Conservation (phyloP, 2,797 vertebrate genomes). For the Microctenopoma steveboyesi region DNA sequence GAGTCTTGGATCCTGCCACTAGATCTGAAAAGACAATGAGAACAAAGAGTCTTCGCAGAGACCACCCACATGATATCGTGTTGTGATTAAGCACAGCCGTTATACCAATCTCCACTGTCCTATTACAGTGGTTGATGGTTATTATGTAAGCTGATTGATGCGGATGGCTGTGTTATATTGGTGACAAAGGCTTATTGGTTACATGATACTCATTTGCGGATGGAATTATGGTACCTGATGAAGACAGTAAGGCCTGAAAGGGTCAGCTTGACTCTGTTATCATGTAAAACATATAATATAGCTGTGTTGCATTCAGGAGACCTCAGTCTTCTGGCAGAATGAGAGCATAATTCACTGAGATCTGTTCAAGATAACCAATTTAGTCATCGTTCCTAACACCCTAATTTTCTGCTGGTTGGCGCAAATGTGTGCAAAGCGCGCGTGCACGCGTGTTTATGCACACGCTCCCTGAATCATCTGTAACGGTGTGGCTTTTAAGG, state of each 20-base stretch:
- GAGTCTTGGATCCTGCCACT: constrained; percentile 48
- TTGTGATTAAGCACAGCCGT: constrained; percentile 64
- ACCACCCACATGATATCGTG: constrained; percentile 53
- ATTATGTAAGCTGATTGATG: constrained; percentile 62
- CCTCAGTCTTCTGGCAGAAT: constrained; percentile 2
- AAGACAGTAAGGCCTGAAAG: constrained; percentile 20
- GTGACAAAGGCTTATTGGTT: constrained; percentile 35
- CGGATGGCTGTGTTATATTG: constrained; percentile 53
- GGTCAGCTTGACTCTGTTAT: constrained; percentile 23
- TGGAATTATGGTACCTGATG: constrained; percentile 46
- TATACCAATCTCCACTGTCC: constrained; percentile 52
- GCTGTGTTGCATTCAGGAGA: constrained; percentile 19
- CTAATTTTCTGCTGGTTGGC: constrained; percentile 41
- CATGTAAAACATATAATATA: constrained; percentile 25
- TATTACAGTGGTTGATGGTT: constrained; percentile 67
- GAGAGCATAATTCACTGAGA: constrained; percentile 52
- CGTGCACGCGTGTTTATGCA: constrained; percentile 18
- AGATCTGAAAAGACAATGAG: constrained; percentile 59
- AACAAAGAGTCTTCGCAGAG: constrained; percentile 58
- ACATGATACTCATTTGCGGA: constrained; percentile 37
- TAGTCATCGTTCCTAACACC: constrained; percentile 46
- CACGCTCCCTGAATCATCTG: constrained; percentile 21
- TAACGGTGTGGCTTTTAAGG: constrained; percentile 47
- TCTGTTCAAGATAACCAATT: constrained; percentile 63
- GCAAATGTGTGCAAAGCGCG: constrained; percentile 1